Base-by-base conservation (phyloP, 1,140 invertebrate genomes). In the Schlechtendalia chinensis region DNA sequence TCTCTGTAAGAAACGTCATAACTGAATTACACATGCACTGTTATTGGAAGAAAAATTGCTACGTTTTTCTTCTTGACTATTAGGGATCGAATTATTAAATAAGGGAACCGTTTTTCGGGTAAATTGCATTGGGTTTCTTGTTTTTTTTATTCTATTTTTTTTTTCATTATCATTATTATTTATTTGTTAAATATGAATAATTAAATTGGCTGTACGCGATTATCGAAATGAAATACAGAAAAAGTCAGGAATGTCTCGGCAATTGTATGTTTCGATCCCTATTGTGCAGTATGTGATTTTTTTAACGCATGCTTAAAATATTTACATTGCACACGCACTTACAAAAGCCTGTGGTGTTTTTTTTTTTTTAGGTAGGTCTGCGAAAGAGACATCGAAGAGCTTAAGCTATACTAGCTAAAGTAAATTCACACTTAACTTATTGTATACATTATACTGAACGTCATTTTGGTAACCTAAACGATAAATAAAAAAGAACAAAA, bases 341-440 rank as follows among this genome's bases (percentile, higher is more conserved):
- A 61, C 75, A 63, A 61, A 63, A 79, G 32, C 56, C 29, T 58
- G 75, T 47, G 32, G 75, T 79, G 27, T 79, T 79, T 58, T 59
- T 50, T 5, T 50, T 50, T 50, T 5, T 59, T 75, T 79, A 61
- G 32, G 29, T 79, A 79, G 58, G 75, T 79, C 75, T 63, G 75
- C 27, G 75, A 79, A 75, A 45, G 24, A 50, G 39, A 79, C 75
- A 27, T 47, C 11, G 58, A 79, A 79, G 75, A 79, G 75, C 75
- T 79, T 79, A 79, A 79, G 75, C 59, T 79, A 61, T 79, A 79
- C 58, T 79, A 58, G 75, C 75, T 79, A 61, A 79, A 79, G 58
- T 79, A 29, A 50, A 61, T 63, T 79, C 39, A 61, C 75, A 79
- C 39, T 63, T 77, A 77, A 59, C 58, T 45, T 79, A 79, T 79